Conservation (phyloP, 1,140 invertebrate species). For the Temnothorax nylanderi region DNA sequence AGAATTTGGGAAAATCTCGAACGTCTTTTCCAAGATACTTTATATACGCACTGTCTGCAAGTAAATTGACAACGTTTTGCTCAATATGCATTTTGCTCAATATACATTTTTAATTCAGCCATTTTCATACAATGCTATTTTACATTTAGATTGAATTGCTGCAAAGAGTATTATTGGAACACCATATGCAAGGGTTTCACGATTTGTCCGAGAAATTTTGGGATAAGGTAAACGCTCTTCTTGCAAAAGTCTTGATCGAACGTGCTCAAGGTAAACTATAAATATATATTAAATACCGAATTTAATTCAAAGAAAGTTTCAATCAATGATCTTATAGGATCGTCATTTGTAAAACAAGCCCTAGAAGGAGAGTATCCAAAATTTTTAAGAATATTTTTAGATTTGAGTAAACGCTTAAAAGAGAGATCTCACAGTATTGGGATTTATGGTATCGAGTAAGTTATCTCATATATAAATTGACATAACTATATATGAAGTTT, state of each 20-base stretch:
- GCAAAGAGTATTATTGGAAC: conserved; percentile 80
- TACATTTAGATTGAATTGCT: conserved; percentile 82
- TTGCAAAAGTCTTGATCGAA: conserved; percentile 85
- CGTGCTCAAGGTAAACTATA: conserved; percentile 85
- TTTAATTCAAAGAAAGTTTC: conserved; percentile 11
- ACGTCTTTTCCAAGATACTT: conserved; percentile 90
- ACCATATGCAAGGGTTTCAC: conserved; percentile 80
- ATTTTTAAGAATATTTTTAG: conserved; percentile 90
- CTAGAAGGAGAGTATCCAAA: conserved; percentile 96
- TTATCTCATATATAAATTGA: conserved; percentile 44
- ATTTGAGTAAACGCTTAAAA: conserved; percentile 88
- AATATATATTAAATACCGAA: neutral
- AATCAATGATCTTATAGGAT: conserved; percentile 75
- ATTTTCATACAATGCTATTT: conserved; percentile 33
- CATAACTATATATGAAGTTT: conserved; percentile 3
- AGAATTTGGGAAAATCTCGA: conserved; percentile 93
- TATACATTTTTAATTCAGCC: conserved; percentile 72
- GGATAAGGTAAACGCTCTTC: conserved; percentile 85
- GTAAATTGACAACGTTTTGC: conserved; percentile 80
- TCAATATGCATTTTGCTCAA: neutral
- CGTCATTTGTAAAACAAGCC: conserved; percentile 92
- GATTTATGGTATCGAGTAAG: conserved; percentile 80
- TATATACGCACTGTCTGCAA: conserved; percentile 90
- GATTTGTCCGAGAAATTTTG: conserved; percentile 87
- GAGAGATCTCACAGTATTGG: conserved; percentile 80